Conservation (phyloP, 2,888 invertebrate species). For the Hydrotaea cyrtoneurina region DNA sequence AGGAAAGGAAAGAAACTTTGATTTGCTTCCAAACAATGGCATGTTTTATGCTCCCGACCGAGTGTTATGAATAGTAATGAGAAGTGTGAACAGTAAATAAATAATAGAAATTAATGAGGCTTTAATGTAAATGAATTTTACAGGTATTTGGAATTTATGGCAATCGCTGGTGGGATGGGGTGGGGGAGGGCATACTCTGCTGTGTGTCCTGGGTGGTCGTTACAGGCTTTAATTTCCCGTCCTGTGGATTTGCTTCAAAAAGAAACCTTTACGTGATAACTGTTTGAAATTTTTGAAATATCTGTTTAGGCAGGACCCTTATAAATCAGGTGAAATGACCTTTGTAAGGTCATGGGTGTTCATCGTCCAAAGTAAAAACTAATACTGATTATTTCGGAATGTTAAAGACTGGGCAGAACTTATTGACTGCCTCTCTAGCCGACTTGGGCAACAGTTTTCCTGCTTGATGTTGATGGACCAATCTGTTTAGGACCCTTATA, state of each 20-base stretch:
- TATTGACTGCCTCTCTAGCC: too few species aligned
- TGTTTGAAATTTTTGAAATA: too few species aligned
- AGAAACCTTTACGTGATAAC: not conserved
- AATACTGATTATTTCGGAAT: too few species aligned
- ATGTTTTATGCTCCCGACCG: constrained; percentile 4
- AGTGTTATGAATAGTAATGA: constrained; percentile 44
- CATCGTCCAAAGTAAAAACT: too few species aligned
- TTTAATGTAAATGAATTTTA: constrained; percentile 21
- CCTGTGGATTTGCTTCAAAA: not conserved
- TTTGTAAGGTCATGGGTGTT: too few species aligned
- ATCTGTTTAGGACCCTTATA: too few species aligned
- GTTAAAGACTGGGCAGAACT: too few species aligned
- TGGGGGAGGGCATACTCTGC: not conserved
- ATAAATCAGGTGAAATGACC: too few species aligned
- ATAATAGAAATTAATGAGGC: constrained; percentile 50
- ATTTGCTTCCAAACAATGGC: constrained; percentile 28
- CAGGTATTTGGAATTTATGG: constrained; percentile 11
- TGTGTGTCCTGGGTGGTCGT: not conserved
- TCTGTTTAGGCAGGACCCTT: too few species aligned
- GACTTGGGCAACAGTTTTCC: too few species aligned
- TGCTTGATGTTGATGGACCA: too few species aligned
- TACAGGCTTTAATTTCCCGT: not conserved
- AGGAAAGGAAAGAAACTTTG: constrained; percentile 33
- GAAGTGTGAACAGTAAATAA: constrained; percentile 27
- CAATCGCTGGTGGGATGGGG: not conserved